Conservation (phyloP, 2,113 vertebrate genomes). For the Rattus norvegicus region GRCr8 NC_086028.1:35042501-35043000, state of each 20-base stretch:
- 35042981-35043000: not conserved
- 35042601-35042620: not conserved
- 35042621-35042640: not conserved
- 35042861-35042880: not conserved
- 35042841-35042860: not conserved
- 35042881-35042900: not conserved
- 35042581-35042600: not conserved
- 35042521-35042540: not conserved
- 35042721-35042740: not conserved
- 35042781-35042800: not conserved
- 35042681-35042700: not conserved
- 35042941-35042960: not conserved
- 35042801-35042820: not conserved
- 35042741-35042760: not conserved
- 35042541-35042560: not conserved
- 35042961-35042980: not conserved
- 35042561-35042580: not conserved
- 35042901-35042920: not conserved
- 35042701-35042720: not conserved
- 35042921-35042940: not conserved
- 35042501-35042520: not conserved
- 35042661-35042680: rapidly evolving
- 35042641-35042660: not conserved
- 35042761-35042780: not conserved
- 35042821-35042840: not conserved